phyloP scores from a whole-genome alignment of 53 echinoderm and acorn worm genomes.

The Paelopatides confundens region DNA sequence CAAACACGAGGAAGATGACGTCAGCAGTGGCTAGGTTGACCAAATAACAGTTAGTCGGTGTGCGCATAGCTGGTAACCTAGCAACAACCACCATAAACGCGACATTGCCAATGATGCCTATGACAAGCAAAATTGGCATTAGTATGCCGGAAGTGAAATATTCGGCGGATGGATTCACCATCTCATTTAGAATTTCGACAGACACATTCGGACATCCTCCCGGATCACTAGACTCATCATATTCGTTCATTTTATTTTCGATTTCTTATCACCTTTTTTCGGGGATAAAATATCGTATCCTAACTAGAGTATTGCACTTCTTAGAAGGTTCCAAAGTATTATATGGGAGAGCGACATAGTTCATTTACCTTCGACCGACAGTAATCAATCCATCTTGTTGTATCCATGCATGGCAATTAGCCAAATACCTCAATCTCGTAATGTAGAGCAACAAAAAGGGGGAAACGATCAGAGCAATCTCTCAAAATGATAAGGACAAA shows the following conservation, averaged over 20 bases:
- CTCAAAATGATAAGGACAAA: too few relatives aligned
- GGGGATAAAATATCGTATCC: too few relatives aligned
- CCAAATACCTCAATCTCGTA: too few relatives aligned
- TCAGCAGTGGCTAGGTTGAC: conserved; percentile 82
- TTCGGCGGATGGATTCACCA: conserved; percentile 64
- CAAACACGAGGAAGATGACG: conserved; percentile 83
- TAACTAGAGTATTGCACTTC: too few relatives aligned
- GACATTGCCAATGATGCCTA: conserved; percentile 80
- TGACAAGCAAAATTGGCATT: conserved; percentile 73
- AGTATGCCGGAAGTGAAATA: conserved; percentile 64
- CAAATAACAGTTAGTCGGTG: conserved; percentile 93
- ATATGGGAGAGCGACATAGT: too few relatives aligned
- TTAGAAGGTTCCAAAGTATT: too few relatives aligned
- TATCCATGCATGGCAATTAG: too few relatives aligned
- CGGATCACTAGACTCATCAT: not conserved
- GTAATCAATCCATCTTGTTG: too few relatives aligned
- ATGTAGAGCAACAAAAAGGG: too few relatives aligned
- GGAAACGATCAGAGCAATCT: too few relatives aligned
- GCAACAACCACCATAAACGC: conserved; percentile 88
- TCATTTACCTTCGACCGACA: too few relatives aligned
- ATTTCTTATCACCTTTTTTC: not conserved
- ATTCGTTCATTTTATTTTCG: not conserved
- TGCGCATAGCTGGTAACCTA: conserved; percentile 78
- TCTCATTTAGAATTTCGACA: not conserved
- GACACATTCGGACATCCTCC: not conserved